These are phyloP conservation scores for Macrocentrus cingulum DNA, from an alignment of 1,140 invertebrate species.

Conservation along the genomic window DNA sequence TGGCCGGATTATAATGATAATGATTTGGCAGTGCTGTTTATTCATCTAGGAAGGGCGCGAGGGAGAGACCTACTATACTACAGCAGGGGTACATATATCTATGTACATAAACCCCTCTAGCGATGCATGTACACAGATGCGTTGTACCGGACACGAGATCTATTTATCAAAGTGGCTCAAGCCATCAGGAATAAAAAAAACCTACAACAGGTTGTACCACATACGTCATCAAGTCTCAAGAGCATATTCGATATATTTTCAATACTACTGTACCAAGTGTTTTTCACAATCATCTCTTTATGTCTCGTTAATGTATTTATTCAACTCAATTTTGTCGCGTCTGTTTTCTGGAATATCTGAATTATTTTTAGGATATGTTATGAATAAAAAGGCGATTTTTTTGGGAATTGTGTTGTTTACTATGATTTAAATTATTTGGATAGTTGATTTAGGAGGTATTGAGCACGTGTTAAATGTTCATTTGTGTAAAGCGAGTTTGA, in stretches of 20 bases:
- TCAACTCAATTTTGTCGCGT: slow-evolving; percentile 34
- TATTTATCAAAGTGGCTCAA: neutral
- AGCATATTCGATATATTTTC: neutral
- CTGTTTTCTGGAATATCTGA: slow-evolving; percentile 54
- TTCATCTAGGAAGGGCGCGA: too few species aligned
- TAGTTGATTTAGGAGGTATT: too few species aligned
- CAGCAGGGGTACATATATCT: too few species aligned
- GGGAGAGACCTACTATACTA: too few species aligned
- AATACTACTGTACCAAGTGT: neutral
- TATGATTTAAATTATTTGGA: too few species aligned
- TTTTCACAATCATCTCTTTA: neutral
- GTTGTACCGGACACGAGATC: neutral
- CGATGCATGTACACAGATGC: slow-evolving; percentile 12
- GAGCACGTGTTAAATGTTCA: too few species aligned
- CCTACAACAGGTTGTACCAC: neutral
- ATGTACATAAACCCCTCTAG: too few species aligned
- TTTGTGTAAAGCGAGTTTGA: too few species aligned
- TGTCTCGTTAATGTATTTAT: slow-evolving; percentile 7
- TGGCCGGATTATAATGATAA: too few species aligned
- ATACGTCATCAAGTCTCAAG: neutral
- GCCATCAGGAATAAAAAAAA: neutral
- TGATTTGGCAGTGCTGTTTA: too few species aligned
- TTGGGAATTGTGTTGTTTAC: slow-evolving; percentile 34
- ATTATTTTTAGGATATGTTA: slow-evolving; percentile 58
- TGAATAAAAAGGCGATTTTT: too few species aligned